Evolutionary conservation across 1,140 invertebrate genomes (phyloP), one percentile per base, ranked within the genome.

Genomic region (Dysdera silvatica): DNA sequence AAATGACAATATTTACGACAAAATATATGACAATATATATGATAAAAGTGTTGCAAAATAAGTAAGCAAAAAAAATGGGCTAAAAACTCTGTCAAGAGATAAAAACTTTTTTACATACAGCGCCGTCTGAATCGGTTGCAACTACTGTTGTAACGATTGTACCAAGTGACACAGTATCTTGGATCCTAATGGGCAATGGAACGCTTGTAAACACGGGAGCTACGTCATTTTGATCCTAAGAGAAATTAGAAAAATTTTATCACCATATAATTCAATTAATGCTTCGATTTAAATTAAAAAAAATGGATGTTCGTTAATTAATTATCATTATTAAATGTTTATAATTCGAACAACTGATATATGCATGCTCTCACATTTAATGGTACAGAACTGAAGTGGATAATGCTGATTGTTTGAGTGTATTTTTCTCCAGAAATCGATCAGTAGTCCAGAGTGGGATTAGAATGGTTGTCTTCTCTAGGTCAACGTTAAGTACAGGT

Each of bases 91-190:
- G n/a, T n/a, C 0, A 26, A 35, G 20, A 23, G 23, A 43, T 45
- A 7, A 41, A 14, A 18, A 37, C 2, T 47, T 23, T 29, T 49
- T 20, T 20, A 20, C 40, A 53, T 52, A 66, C 62, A 0, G 88
- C 87, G 10, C 88, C 88, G 75, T 93, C 90, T 0, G 82, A 82
- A 74, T 93, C 90, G 1, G 83, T 82, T 0, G 90, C 90, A 3
- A 83, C 79, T 20, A 92, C 80, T 41, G 84, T 86, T 4, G 86
- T 85, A 1, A 95, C 85, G 10, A 84, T 80, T 4, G 84, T 86
- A 28, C 90, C 90, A 62, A 92, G 87, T 0, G 85, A 79, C 1
- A 86, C 83, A 43, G 89, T 86, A 70, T 92, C 89, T 61, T 89
- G 87, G 6, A 94, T 76, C 0, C 87, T 87, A 8, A 92, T 84